Evolutionary conservation across 2,888 invertebrate species (phyloP), one percentile per base, ranked within the genome.

Genomic region (Tenthredo scrophulariae): DNA sequence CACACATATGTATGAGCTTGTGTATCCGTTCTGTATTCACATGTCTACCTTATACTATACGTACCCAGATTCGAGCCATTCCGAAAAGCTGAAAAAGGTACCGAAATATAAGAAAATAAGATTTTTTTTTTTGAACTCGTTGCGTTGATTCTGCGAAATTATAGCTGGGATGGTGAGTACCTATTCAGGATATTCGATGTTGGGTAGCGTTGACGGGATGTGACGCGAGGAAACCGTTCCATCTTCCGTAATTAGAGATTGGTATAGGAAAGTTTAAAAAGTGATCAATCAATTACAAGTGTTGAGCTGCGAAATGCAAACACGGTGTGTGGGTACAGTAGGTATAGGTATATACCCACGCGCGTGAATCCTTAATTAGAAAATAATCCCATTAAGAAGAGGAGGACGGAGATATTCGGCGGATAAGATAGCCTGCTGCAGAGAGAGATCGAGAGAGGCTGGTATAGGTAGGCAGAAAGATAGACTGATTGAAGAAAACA

Each of bases 261-360:
- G 85, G 86, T 43, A 33, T 67, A n/a, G 70, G 70, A 72, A 89
- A 89, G 88, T 90, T 89, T 86, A 89, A 89, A 88, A 87, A 88
- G 88, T 89, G 87, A 91, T 91, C 91, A 89, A 91, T 90, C 90
- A 91, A 90, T 91, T 91, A 91, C 87, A 88, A 88, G 88, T 89
- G 72, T 85, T 87, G 88, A 22, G 54, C 26, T 43, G 80, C 84
- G 87, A 84, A 86, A 88, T 87, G 86, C 87, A 84, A 84, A 87
- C 87, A 33, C 77, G 54, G 74, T 43, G 43, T 26, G 26, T 70
- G 37, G 3, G 33, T 26, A 46, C 26, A 54, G 75, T 43, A 6
- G 22, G 46, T 43, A 15, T 15, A n/a, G 54, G 54, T 54, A 46
- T 54, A 26, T 46, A 75, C 18, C 26, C 29, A 77, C 80, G 7